Conservation (phyloP, 1,140 invertebrate genomes). For the Drosophila dunni region DNA sequence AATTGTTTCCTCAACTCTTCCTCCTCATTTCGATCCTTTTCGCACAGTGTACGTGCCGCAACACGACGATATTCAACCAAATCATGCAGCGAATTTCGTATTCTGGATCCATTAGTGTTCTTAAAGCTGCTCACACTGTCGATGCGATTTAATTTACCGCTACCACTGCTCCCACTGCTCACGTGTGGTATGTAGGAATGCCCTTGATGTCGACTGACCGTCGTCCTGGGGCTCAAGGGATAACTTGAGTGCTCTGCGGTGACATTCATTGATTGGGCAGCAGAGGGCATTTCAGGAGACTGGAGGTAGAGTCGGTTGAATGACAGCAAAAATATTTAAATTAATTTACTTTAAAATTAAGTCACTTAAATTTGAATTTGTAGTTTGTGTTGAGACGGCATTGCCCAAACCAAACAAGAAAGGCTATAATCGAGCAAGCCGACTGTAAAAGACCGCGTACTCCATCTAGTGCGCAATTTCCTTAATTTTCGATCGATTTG, state of each 20-base stretch:
- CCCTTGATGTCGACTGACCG: background rate
- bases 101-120: background rate
- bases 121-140: constrained; percentile 25
- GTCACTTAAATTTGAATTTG: background rate
- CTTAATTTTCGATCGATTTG: no score
- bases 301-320: background rate
- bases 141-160: constrained; percentile 21
- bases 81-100: constrained; percentile 8
- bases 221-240: background rate
- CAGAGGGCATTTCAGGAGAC: background rate
- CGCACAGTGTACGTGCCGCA: constrained; percentile 3
- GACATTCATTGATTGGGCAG: background rate
- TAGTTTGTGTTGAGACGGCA: no score
- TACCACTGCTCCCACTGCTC: background rate
- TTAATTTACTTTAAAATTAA: no score
- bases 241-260: background rate
- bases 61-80: constrained; percentile 16
- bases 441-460: no score
- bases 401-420: no score
- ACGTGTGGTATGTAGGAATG: background rate
- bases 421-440: no score
- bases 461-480: no score
- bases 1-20: background rate
- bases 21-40: background rate
- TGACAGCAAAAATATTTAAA: background rate